Base-by-base conservation (phyloP, 2,888 invertebrate genomes). In the Phyllotreta cruciferae region DNA sequence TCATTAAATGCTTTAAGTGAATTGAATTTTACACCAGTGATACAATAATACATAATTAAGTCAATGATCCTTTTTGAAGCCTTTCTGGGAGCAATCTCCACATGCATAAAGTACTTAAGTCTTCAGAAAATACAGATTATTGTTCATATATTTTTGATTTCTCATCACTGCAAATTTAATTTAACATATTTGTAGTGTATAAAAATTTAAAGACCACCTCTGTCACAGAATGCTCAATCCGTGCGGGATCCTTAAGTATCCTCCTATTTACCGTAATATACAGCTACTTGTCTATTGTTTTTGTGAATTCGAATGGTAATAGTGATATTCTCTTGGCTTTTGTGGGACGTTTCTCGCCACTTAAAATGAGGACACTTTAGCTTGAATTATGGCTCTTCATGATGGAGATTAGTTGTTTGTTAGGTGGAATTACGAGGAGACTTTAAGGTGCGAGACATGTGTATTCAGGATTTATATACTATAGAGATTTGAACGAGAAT, bases 281-380 rank as follows among this genome's bases (percentile, higher is more conserved):
- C 65, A 65, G 65, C 62, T 58, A 65, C 65, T 65, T 53, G 65
- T 62, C 65, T 56, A 65, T 65, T 65, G 65, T 65, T 65, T 65
- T 65, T 65, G 65, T 65, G 62, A 65, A 62, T 65, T 65, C 65
- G 60, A 62, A 65, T 58, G 60, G 65, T 52, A 62, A 65, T 62
- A 65, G 65, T 65, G 65, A 65, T 65, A 65, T 65, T 65, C 62
- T 47, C 64, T 35, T 44, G 45, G 50, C 62, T 65, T 58, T 65
- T 65, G 62, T 62, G 49, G 41, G 50, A 11, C 50, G 60, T 62
- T 49, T 60, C 55, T 52, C 38, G 38, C 49, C 49, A 55, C 61
- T 54, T 58, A 49, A 47, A 38, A 24, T 49, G 41, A 34, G 35
- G 50, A 62, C 55, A 55, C 61, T 62, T 50, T 37, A 41, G 41